Base-by-base conservation (phyloP, 2,888 invertebrate species). In the Drosophila incognita region DNA sequence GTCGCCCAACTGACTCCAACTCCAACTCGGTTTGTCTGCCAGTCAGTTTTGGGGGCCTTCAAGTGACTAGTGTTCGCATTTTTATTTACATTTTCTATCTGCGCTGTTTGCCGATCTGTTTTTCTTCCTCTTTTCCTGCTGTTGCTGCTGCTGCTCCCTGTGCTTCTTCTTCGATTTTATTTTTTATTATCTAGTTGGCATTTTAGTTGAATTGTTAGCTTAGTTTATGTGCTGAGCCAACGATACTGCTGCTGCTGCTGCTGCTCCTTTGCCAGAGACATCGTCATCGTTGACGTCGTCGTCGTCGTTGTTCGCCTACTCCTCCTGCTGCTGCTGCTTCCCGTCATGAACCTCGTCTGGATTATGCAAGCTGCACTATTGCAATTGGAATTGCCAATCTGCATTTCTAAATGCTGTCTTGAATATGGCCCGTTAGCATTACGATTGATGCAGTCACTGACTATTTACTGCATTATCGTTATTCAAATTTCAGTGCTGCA, bases 121-220 rank as follows among this genome's bases (percentile, higher is more conserved):
- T 29, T 33, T 15, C 10, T 24, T 48, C 36, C 5, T 15, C 52
- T 54, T 31, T 38, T 38, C 36, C 54, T 53, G 48, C 18, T 29
- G 29, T 24, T 57, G 8, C 58, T 48, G 31, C 31, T 49, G 46
- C 49, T 21, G 53, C 38, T 76, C 54, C 69, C 71, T 70, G 61
- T 70, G 69, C 76, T 38, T n/a, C 65, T 66, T 24, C 57, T 68
- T 80, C 75, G 80, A 75, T 82, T 83, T 87, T 74, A 71, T 68
- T 76, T 79, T 89, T 89, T 87, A 87, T 89, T 88, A 87, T 88
- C 89, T 86, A 79, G 88, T 82, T 88, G 87, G 87, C 87, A 88
- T 88, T 88, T 88, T 78, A 89, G 88, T 87, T 89, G 88, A 87
- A 89, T 89, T 86, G 87, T 84, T 83, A 82, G 82, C 78, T 74